Evolutionary conservation across 2,797 vertebrate species (phyloP).

Genomic region (Melanotaenia parkinsoni): DNA sequence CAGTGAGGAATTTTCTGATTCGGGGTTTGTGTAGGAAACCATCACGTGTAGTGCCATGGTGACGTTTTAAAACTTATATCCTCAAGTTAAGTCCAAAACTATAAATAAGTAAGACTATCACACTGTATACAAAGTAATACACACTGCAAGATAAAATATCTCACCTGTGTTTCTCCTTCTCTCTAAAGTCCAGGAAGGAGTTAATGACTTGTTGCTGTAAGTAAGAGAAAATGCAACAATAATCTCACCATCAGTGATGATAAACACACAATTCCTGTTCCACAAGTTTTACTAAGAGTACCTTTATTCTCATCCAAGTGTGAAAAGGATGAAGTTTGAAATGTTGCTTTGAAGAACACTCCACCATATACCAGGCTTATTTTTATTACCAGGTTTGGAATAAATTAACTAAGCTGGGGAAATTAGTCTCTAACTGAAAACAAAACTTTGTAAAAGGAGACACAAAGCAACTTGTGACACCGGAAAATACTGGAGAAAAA

Average conservation of each 20-base stretch:
- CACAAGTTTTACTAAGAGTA: not conserved
- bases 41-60: not conserved
- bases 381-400: too few relatives aligned
- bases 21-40: not conserved
- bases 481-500: not conserved
- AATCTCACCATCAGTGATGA: not conserved
- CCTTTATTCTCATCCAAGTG: not conserved
- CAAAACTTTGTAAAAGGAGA: too few relatives aligned
- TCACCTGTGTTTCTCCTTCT: constrained; percentile 82
- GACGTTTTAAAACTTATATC: not conserved
- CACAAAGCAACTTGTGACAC: too few relatives aligned
- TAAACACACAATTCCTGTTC: too few relatives aligned
- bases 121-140: not conserved
- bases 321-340: not conserved
- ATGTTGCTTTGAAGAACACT: too few relatives aligned
- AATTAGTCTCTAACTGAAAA: too few relatives aligned
- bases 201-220: constrained; percentile 82
- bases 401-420: too few relatives aligned
- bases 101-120: not conserved
- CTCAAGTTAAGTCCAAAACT: not conserved
- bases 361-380: too few relatives aligned
- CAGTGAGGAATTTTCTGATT: not conserved
- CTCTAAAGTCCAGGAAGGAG: constrained; percentile 85
- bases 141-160: not conserved
- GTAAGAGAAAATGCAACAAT: constrained; percentile 18